Conservation (phyloP, 2,888 invertebrate species). For the Andrena minutula region DNA sequence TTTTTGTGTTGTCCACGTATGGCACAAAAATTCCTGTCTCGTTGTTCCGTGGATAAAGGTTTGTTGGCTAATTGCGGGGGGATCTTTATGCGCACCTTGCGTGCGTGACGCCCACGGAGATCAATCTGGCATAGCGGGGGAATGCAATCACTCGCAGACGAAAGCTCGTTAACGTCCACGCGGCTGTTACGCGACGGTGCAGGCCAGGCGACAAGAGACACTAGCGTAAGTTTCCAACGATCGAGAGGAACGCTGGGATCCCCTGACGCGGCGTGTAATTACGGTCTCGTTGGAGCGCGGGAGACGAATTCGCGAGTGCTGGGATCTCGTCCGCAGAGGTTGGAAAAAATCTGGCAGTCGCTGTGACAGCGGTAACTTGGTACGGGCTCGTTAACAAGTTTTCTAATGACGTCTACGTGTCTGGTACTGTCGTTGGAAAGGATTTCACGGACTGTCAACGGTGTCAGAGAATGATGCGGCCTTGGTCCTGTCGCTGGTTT, state of each 20-base stretch:
- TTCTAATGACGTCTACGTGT: conserved; percentile 6
- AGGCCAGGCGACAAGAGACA: not conserved
- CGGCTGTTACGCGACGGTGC: not conserved
- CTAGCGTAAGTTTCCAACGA: conserved; percentile 6
- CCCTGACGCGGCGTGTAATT: conserved; percentile 3
- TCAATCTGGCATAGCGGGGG: not conserved
- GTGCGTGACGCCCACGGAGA: too few relatives aligned
- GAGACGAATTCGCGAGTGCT: not conserved
- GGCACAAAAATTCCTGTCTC: conserved; percentile 40
- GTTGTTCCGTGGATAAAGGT: not conserved
- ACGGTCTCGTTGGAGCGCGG: not conserved
- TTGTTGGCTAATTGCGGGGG: not conserved
- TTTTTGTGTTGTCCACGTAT: conserved; percentile 48
- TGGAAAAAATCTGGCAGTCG: not conserved
- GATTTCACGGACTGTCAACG: conserved; percentile 31
- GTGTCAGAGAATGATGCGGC: not conserved
- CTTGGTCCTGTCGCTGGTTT: not conserved
- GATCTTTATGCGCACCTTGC: not conserved
- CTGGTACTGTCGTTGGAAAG: conserved; percentile 36
- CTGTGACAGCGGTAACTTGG: not conserved
- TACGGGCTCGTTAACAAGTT: conserved; percentile 8
- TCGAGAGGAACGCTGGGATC: not conserved
- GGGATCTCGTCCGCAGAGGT: too few relatives aligned
- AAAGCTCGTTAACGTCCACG: not conserved
- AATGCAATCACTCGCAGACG: not conserved